phyloP scores from a whole-genome alignment of 2,888 invertebrate species.

The Volucella inflata region DNA sequence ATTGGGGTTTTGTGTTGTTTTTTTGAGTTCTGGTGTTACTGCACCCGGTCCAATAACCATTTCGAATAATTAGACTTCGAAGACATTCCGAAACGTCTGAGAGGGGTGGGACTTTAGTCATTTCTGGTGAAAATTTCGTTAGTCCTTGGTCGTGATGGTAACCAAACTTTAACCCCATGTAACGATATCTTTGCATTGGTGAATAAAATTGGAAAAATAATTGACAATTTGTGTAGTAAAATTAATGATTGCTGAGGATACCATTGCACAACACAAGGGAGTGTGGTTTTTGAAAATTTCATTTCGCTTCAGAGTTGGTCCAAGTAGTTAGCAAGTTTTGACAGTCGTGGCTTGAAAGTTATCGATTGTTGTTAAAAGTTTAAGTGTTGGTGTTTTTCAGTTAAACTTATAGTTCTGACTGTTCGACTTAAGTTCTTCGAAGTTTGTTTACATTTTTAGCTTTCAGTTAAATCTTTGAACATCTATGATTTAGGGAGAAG shows the following conservation, averaged over 20 bases:
- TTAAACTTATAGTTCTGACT: too few species aligned
- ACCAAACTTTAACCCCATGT: constrained; percentile 3
- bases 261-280: constrained; percentile 1
- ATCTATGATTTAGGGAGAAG: too few species aligned
- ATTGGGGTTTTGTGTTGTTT: constrained; percentile 15
- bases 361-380: too few species aligned
- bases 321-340: neutral
- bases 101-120: neutral
- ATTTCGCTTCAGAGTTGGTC: neutral
- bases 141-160: neutral
- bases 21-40: neutral
- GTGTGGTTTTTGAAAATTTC: neutral
- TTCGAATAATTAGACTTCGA: constrained; percentile 53
- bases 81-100: constrained; percentile 9
- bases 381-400: too few species aligned
- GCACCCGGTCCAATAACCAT: constrained; percentile 45
- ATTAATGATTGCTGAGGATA: constrained; percentile 36
- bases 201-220: constrained; percentile 41
- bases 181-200: neutral
- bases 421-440: too few species aligned
- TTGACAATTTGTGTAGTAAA: constrained; percentile 30
- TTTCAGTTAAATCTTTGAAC: too few species aligned
- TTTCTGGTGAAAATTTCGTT: constrained; percentile 30
- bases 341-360: neutral
- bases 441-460: too few species aligned